A percentile compares a stretch with the other conserved stretches of the same genome.
Evolutionary conservation across 2,888 invertebrate species (phyloP).

Genomic region (Drosophila leonis): DNA sequence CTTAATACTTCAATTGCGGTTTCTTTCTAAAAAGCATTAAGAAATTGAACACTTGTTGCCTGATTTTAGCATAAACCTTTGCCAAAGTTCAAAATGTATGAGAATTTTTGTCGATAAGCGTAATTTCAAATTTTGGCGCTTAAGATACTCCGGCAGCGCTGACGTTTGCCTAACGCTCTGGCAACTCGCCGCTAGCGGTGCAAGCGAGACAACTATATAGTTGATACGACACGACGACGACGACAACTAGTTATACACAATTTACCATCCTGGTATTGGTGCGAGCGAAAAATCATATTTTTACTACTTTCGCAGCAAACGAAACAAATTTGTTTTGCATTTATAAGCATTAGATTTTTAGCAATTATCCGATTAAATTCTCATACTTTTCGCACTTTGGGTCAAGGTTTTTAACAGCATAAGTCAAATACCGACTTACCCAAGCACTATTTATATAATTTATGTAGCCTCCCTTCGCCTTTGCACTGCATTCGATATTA

Average conservation of each 20-base stretch:
- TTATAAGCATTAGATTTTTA: conserved; percentile 1
- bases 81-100: conserved; percentile 32
- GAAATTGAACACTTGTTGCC: conserved; percentile 31
- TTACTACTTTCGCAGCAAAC: conserved; percentile 55
- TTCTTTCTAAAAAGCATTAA: conserved; percentile 10
- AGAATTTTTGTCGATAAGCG: conserved; percentile 38
- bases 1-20: conserved; percentile 1
- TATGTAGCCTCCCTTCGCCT: conserved; percentile 40
- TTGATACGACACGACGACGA: conserved; percentile 49
- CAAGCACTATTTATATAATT: conserved; percentile 72
- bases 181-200: conserved; percentile 34
- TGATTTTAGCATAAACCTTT: background rate
- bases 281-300: conserved; percentile 77
- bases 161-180: conserved; percentile 31
- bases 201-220: conserved; percentile 52
- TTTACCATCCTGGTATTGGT: conserved; percentile 71
- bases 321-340: conserved; percentile 46
- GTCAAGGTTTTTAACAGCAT: conserved; percentile 13
- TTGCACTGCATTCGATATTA: conserved; percentile 52
- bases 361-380: conserved; percentile 22
- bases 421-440: conserved; percentile 59
- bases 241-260: conserved; percentile 75
- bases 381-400: conserved; percentile 40
- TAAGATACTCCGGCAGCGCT: conserved; percentile 40
- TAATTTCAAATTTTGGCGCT: conserved; percentile 38